phyloP scores from a whole-genome alignment of 2,113 vertebrate species.

The Oreochromis spilurus region DNA sequence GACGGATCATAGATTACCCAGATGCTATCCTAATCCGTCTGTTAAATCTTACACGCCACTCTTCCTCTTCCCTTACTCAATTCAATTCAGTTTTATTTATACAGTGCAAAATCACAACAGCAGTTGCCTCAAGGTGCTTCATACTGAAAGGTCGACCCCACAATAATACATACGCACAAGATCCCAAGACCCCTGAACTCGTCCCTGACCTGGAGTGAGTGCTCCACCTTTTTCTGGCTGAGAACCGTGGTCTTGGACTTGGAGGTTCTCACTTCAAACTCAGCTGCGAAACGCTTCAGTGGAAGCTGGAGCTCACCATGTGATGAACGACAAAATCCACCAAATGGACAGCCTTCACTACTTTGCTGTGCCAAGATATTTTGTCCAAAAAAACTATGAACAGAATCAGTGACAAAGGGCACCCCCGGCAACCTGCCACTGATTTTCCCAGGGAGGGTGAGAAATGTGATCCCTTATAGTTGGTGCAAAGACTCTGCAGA shows the following conservation, averaged over 20 bases:
- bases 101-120: neutral
- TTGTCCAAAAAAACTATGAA: neutral
- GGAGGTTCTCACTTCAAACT: neutral
- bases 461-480: neutral
- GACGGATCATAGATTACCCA: neutral
- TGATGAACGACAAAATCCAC: accelerated
- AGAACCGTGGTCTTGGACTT: neutral
- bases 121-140: neutral
- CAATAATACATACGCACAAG: neutral
- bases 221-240: neutral
- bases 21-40: neutral
- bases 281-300: neutral
- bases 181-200: neutral
- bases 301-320: neutral
- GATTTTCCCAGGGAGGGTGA: neutral
- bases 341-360: neutral
- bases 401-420: neutral
- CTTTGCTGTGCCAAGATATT: neutral
- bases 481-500: neutral
- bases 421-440: neutral
- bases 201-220: neutral
- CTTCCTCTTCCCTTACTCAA: neutral
- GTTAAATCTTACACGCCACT: neutral
- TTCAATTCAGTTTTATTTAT: accelerated
- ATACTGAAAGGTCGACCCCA: neutral